Evolutionary conservation across 2,113 vertebrate genomes (phyloP).

Genomic region (Syngnathus scovelli): DNA sequence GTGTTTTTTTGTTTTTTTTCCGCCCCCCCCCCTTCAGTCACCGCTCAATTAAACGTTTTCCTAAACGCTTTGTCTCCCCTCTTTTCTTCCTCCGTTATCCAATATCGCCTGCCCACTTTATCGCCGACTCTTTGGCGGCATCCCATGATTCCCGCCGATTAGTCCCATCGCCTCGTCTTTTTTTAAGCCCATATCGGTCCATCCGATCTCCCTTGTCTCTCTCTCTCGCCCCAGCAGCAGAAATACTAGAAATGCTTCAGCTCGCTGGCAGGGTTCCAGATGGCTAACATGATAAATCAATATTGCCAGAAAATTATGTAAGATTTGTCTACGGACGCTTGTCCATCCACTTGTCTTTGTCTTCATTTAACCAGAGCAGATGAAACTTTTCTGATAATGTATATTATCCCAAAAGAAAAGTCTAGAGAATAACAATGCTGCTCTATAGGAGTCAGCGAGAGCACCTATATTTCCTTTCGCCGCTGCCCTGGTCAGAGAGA

Average conservation of each 20-base stretch:
- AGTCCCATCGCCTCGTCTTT: background rate
- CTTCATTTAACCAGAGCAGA: slow-evolving; percentile 8
- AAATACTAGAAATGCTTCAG: slow-evolving; percentile 46
- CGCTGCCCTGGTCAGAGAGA: slow-evolving; percentile 48
- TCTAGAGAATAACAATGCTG: no score
- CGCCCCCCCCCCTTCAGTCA: slow-evolving; percentile 1
- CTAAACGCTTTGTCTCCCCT: slow-evolving; percentile 41
- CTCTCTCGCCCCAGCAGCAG: slow-evolving; percentile 29
- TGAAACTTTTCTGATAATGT: no score
- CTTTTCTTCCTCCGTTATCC: slow-evolving; percentile 39
- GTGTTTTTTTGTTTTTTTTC: background rate
- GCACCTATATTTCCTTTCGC: slow-evolving; percentile 42
- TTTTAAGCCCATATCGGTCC: slow-evolving; percentile 17
- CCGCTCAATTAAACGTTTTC: slow-evolving; percentile 40
- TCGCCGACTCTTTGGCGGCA: slow-evolving; percentile 32
- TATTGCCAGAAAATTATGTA: slow-evolving; percentile 61
- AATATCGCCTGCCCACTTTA: slow-evolving; percentile 10
- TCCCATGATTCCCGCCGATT: slow-evolving; percentile 30
- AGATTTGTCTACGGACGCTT: slow-evolving; percentile 27
- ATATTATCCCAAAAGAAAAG: no score
- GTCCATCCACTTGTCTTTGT: slow-evolving; percentile 18
- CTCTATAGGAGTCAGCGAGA: slow-evolving; percentile 46
- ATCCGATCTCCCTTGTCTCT: slow-evolving; percentile 20
- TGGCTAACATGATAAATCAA: slow-evolving; percentile 60
- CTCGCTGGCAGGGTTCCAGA: slow-evolving; percentile 53